phyloP scores from a whole-genome alignment of 2,113 vertebrate genomes.

The Proterorhinus semilunaris region DNA sequence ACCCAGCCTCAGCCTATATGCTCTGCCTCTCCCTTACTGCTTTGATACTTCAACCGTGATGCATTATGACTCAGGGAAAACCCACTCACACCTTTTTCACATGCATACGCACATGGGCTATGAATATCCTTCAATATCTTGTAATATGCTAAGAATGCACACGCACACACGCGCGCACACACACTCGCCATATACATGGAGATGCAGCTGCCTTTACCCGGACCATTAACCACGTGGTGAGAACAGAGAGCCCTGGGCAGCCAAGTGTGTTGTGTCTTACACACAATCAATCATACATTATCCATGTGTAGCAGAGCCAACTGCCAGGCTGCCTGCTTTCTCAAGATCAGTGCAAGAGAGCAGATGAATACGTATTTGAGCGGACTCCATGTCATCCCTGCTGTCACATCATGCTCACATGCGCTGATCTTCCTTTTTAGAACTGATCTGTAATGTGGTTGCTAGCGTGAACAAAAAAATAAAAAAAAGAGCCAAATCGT shows the following conservation, averaged over 20 bases:
- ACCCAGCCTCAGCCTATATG: constrained; percentile 30
- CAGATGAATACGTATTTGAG: constrained; percentile 19
- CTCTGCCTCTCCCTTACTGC: constrained; percentile 17
- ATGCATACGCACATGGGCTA: constrained; percentile 26
- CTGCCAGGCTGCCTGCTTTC: constrained; percentile 24
- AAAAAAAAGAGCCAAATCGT: too few relatives aligned
- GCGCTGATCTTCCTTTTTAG: background rate
- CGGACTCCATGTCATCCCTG: background rate
- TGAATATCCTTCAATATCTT: constrained; percentile 46
- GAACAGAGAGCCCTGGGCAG: constrained; percentile 54
- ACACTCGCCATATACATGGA: background rate
- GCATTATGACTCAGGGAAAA: constrained; percentile 16
- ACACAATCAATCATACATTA: constrained; percentile 72
- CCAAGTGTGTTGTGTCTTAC: constrained; percentile 64
- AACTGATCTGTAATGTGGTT: too few relatives aligned
- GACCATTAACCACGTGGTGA: constrained; percentile 63
- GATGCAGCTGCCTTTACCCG: constrained; percentile 31
- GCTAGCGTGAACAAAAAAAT: too few relatives aligned
- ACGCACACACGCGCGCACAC: background rate
- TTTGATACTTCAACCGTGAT: constrained; percentile 4
- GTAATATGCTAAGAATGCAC: constrained; percentile 23
- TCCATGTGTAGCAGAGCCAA: constrained; percentile 60
- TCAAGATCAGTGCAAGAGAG: constrained; percentile 14
- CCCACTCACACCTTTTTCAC: constrained; percentile 19
- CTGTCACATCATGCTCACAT: background rate